Conservation (phyloP, 2,888 invertebrate genomes). For the Dysmachus trigonus region DNA sequence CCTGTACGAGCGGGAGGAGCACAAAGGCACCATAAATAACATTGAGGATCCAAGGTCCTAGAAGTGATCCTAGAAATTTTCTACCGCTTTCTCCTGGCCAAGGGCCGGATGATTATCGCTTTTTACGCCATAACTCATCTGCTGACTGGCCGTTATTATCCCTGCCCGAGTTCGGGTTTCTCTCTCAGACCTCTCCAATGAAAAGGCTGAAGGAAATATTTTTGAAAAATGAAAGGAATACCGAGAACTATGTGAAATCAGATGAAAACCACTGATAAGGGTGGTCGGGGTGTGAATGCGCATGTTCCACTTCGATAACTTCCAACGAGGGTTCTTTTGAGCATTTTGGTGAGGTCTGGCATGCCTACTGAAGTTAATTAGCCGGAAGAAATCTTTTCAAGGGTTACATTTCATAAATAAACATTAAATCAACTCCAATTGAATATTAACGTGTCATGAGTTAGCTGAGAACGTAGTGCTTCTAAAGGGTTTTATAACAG, state of each 20-base stretch:
- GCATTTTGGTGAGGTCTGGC: not conserved
- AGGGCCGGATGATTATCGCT: slow-evolving; percentile 1
- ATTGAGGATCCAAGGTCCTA: slow-evolving; percentile 14
- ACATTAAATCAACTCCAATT: not conserved
- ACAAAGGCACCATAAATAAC: slow-evolving; percentile 26
- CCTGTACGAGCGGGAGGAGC: not conserved
- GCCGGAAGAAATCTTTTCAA: slow-evolving; percentile 28
- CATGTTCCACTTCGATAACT: slow-evolving; percentile 18
- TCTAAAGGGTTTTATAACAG: not conserved
- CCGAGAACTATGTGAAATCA: not conserved
- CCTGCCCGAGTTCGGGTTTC: not conserved
- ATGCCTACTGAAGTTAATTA: slow-evolving; percentile 28
- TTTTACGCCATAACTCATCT: slow-evolving; percentile 29
- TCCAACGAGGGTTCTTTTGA: not conserved
- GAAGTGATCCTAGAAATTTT: not conserved
- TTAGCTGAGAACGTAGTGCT: not conserved
- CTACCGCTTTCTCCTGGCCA: not conserved
- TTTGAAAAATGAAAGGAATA: not conserved
- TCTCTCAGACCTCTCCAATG: not conserved
- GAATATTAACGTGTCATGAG: not conserved
- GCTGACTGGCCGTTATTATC: slow-evolving; percentile 20
- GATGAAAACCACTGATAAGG: slow-evolving; percentile 37
- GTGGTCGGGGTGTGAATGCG: slow-evolving; percentile 33
- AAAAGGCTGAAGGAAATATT: slow-evolving; percentile 1
- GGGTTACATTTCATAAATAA: not conserved